Base-by-base conservation (phyloP, 2,113 vertebrate genomes). In the Cochlearius cochlearius region DNA sequence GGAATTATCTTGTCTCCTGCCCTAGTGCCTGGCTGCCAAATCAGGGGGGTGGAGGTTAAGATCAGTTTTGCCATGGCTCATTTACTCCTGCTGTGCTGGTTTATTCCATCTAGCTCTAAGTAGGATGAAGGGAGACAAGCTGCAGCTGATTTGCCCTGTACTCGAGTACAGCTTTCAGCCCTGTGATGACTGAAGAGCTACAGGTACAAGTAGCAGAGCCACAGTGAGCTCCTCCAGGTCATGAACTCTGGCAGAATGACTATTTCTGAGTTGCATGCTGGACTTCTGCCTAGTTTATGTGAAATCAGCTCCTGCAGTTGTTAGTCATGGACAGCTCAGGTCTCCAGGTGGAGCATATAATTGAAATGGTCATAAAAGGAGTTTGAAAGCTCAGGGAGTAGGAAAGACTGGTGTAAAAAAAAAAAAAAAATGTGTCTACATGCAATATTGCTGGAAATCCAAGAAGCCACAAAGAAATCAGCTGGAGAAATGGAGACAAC, bases 51-150 rank as follows among this genome's bases (percentile, higher is more conserved):
- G 68, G 63, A 95, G 95, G 83, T 81, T 73, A 92, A 95, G 95
- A 97, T 96, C 94, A 92, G 76, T 80, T 92, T 82, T 94, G 88
- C 69, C 55, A 88, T 81, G 93, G 92, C 75, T 97, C 94, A 84
- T 97, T 97, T 96, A 86, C 73, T 94, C 43, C 5, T 21, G 89
- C 90, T 81, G 88, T 84, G 85, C 82, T 91, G 86, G 50, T 95
- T 96, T 95, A 63, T 91, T 77, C 80, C 58, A 53, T 86, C 90
- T 94, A 86, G 56, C 69, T 62, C 47, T 96, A 92, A 96, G 67
- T 12, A 80, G 91, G 67, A 95, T 67, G 71, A 84, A 97, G 68
- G 38, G 15, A 95, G 26, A 80, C 36, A 95, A 82, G 49, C 29
- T 64, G 16, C 84, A 79, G 71, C 60, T 0, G 0, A 94, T 87